These are phyloP conservation scores for Musca domestica DNA, from an alignment of 1,140 invertebrate genomes.

Conservation along the genomic window DNA sequence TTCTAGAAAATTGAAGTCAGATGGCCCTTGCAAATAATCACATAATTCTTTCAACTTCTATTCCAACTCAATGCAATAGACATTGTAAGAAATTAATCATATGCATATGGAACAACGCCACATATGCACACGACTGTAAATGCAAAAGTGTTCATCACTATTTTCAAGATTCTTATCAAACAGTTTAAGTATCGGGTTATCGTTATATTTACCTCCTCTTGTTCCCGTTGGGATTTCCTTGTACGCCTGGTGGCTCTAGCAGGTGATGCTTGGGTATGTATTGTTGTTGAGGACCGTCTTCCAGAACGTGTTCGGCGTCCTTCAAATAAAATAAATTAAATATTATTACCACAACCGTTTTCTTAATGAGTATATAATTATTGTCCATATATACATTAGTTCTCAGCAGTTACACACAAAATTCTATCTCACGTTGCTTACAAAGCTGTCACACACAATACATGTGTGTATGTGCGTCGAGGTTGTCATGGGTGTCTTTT, in stretches of 20 bases:
- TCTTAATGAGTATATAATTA: not conserved
- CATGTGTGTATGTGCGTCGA: not conserved
- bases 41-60: conserved; percentile 9
- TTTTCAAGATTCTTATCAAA: not conserved
- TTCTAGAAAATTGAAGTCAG: conserved; percentile 32
- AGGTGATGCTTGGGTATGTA: conserved; percentile 23
- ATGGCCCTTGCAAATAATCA: conserved; percentile 54
- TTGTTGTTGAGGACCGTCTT: conserved; percentile 30
- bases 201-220: conserved; percentile 41
- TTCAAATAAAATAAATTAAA: conserved; percentile 25
- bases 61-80: not conserved
- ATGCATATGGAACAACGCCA: conserved; percentile 50
- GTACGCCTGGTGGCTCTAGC: conserved; percentile 37
- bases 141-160: conserved; percentile 44
- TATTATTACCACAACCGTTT: not conserved
- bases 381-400: not conserved
- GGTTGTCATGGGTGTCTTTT: not conserved
- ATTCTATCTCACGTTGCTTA: conserved; percentile 3
- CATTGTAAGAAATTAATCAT: conserved; percentile 35
- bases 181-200: not conserved
- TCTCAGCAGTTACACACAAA: not conserved
- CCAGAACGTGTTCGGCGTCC: conserved; percentile 49
- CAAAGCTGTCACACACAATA: not conserved
- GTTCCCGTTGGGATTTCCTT: conserved; percentile 25
- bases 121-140: conserved; percentile 36